Base-by-base conservation (phyloP, 2,797 vertebrate genomes). In the Enoplosus armatus region DNA sequence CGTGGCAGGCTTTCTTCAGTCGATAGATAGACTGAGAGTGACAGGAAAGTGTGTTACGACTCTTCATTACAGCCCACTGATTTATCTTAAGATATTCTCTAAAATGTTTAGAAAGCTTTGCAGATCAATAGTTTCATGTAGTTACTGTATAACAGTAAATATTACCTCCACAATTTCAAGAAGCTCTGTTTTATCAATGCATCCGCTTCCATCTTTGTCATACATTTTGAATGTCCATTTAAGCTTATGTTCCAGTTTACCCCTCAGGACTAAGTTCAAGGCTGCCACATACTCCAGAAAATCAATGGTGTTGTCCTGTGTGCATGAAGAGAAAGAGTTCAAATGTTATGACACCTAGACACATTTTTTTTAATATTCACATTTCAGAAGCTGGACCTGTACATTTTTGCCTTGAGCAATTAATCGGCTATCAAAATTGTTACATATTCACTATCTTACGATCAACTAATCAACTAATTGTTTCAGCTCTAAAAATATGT, bases 211-310 rank as follows among this genome's bases (percentile, higher is more conserved):
- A 60, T 99, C 98, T 90, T 97, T 98, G 90, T 99, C 98, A 2
- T 99, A 99, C 86, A 99, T 96, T 92, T 98, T 99, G 94, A 99
- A 99, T 0, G 98, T 99, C 98, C 97, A 99, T 92, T 96, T 97
- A 41, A 98, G 95, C 87, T 98, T 99, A 88, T 99, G 98, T 55
- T 99, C 98, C 93, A 99, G 89, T 80, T 98, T 97, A 5, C 97
- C 98, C 81, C 97, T 92, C 65, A 99, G 93, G 77, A 99, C 97
- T 8, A 99, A 95, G 87, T 99, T 99, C 92, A 99, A 92, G 65
- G 97, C 97, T 37, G 98, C 98, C 8, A 98, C 97, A 0, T 99
- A 99, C 70, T 99, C 98, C 94, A 99, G 94, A 85, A 99, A 99
- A 91, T 98, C 98, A 1, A 99, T 99, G 77, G 98, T 99, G 89